phyloP scores from a whole-genome alignment of 53 echinoderm and acorn worm species.

The Patiria pectinifera region DNA sequence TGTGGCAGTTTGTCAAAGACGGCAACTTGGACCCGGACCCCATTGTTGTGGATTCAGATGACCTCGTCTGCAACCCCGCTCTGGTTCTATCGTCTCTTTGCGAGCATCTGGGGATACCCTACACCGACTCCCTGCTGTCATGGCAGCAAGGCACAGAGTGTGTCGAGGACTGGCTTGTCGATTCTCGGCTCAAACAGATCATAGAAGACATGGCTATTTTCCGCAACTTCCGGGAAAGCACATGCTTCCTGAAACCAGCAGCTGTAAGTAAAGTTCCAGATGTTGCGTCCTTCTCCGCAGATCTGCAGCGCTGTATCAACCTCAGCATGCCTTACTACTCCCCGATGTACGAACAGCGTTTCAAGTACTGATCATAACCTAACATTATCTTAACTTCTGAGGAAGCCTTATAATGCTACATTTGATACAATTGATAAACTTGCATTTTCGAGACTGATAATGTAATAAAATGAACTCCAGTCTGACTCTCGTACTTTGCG shows the following conservation, averaged over 20 bases:
- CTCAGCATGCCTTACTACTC: conserved; percentile 38
- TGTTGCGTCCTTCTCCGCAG: conserved; percentile 19
- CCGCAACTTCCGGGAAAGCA: conserved; percentile 23
- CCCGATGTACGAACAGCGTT: neutral
- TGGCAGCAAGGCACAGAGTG: conserved; percentile 39
- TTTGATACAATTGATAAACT: too few relatives aligned
- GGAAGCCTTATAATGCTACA: neutral
- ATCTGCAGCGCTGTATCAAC: conserved; percentile 49
- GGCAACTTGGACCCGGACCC: conserved; percentile 39
- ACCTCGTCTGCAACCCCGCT: conserved; percentile 32
- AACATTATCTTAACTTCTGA: neutral
- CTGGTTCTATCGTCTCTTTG: conserved; percentile 24
- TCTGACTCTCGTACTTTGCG: too few relatives aligned
- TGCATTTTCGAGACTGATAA: too few relatives aligned
- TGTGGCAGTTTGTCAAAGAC: conserved; percentile 35
- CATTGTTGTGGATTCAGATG: conserved; percentile 51
- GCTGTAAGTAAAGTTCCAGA: neutral
- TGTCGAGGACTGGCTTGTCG: neutral
- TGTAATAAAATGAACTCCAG: too few relatives aligned
- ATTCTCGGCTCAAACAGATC: neutral
- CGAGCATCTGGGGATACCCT: conserved; percentile 31
- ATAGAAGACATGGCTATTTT: conserved; percentile 10
- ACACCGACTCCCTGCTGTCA: conserved; percentile 46
- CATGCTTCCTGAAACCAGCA: conserved; percentile 24
- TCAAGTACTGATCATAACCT: neutral